phyloP scores from a whole-genome alignment of 2,113 vertebrate genomes.

The Pantherophis guttatus region DNA sequence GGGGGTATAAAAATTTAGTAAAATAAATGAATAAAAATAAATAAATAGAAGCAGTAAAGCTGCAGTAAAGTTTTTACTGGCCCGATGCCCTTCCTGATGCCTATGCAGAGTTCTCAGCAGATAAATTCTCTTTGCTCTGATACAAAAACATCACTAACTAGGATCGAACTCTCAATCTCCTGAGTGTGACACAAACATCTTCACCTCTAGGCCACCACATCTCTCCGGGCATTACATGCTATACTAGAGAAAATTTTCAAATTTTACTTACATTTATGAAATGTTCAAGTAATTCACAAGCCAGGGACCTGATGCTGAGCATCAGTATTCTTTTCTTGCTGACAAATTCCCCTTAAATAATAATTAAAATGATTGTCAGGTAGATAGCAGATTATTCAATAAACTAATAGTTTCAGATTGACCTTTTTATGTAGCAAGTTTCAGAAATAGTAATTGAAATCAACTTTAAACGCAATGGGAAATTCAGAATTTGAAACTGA shows the following conservation, averaged over 20 bases:
- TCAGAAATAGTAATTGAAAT: background rate
- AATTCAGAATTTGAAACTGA: constrained; percentile 42
- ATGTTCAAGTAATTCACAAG: background rate
- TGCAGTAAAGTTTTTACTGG: background rate
- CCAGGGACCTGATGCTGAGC: background rate
- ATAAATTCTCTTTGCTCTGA: background rate
- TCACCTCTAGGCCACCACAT: background rate
- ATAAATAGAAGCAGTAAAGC: background rate
- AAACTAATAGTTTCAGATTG: background rate
- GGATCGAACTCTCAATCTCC: background rate
- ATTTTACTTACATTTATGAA: background rate
- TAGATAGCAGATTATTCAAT: background rate
- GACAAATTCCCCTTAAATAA: background rate
- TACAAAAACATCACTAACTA: background rate
- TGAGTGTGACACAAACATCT: background rate
- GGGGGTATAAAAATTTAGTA: too few relatives aligned
- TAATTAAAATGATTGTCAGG: background rate
- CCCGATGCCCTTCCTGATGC: background rate
- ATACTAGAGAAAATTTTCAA: background rate
- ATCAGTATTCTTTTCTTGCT: background rate
- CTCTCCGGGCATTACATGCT: background rate
- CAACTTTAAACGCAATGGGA: background rate
- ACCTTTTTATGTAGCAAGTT: background rate
- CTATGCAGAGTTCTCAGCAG: background rate
- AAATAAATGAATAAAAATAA: too few relatives aligned